These are phyloP conservation scores for Coelopa pilipes DNA, from an alignment of 2,888 invertebrate genomes.

Conservation along the genomic window DNA sequence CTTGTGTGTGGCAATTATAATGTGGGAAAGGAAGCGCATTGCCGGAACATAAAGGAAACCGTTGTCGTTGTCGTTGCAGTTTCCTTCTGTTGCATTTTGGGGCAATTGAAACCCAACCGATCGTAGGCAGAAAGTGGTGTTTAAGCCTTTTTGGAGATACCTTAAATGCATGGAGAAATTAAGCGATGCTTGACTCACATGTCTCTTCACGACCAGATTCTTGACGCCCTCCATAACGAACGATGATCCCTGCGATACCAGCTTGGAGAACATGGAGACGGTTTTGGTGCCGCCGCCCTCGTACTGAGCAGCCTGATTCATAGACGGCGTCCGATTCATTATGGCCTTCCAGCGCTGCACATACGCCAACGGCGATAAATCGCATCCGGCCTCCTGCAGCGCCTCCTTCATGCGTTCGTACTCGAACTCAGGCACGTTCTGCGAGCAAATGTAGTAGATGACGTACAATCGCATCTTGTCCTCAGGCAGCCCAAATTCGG, in stretches of 20 bases:
- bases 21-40: too few relatives aligned
- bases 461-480: slow-evolving; percentile 94
- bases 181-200: slow-evolving; percentile 74
- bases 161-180: too few relatives aligned
- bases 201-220: slow-evolving; percentile 97
- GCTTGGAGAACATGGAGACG: slow-evolving; percentile 97
- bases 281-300: slow-evolving; percentile 96
- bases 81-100: slow-evolving; percentile 9
- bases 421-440: slow-evolving; percentile 83
- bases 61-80: neutral
- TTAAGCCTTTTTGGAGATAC: too few relatives aligned
- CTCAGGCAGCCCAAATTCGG: slow-evolving; percentile 86
- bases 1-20: slow-evolving; percentile 15
- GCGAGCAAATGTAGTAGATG: slow-evolving; percentile 89
- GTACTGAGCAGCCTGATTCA: slow-evolving; percentile 79
- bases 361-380: slow-evolving; percentile 85
- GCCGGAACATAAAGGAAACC: too few relatives aligned
- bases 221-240: slow-evolving; percentile 99
- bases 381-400: slow-evolving; percentile 83
- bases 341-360: slow-evolving; percentile 86
- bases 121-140: too few relatives aligned
- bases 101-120: neutral
- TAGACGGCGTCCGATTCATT: slow-evolving; percentile 60
- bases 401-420: slow-evolving; percentile 85
- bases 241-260: slow-evolving; percentile 95